Conservation (phyloP, 2,797 vertebrate genomes). For the Gallinago stenura region DNA sequence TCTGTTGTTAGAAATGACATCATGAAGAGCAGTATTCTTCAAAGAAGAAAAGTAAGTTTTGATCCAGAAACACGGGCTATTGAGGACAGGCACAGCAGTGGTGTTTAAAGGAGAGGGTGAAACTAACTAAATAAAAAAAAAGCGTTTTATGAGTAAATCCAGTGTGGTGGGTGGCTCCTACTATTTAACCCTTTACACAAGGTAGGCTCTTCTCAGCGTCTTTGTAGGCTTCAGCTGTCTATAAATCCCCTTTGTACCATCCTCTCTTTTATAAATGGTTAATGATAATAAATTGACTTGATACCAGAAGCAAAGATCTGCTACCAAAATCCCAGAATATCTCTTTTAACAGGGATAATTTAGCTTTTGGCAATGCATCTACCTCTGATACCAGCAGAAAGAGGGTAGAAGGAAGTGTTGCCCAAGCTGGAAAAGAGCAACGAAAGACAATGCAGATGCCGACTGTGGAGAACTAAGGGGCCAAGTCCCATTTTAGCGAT, state of each 20-base stretch:
- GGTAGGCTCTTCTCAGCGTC: not conserved
- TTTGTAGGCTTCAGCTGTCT: not conserved
- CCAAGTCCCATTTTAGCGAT: not conserved
- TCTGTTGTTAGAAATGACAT: constrained; percentile 4
- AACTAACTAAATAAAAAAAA: not conserved
- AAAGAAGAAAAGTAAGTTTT: not conserved
- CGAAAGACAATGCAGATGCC: not conserved
- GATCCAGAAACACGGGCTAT: not conserved
- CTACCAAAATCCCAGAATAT: not conserved
- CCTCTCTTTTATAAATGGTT: not conserved
- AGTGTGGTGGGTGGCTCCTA: not conserved
- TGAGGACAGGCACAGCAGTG: not conserved
- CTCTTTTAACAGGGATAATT: not conserved
- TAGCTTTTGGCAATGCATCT: not conserved
- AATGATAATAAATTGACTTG: not conserved
- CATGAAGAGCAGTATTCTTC: not conserved
- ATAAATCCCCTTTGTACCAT: not conserved
- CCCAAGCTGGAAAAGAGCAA: not conserved
- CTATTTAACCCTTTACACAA: not conserved
- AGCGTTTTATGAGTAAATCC: not conserved
- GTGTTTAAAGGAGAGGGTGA: not conserved
- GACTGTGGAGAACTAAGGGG: not conserved
- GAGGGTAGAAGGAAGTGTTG: not conserved
- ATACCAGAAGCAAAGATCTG: not conserved
- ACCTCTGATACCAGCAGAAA: not conserved